Base-by-base conservation (phyloP, 2,797 vertebrate species). In the Pantherophis alleghaniensis region DNA sequence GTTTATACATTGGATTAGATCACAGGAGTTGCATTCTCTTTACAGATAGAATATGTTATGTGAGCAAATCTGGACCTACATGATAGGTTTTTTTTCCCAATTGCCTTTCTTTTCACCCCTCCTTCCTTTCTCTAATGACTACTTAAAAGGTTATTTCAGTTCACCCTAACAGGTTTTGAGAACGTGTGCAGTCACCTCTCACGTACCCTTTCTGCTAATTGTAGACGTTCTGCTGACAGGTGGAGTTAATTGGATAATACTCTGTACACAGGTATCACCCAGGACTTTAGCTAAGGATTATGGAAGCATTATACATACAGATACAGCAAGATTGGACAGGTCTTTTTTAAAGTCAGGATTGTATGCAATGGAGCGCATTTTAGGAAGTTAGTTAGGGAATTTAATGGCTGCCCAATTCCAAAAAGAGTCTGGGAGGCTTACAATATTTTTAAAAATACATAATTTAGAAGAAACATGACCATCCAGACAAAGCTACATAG, bases 1-100 rank as follows among this genome's bases (percentile, higher is more conserved):
- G 74, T 94, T 74, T 92, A 18, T 24, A 59, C 59, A 90, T 92
- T 95, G 18, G 32, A 9, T 93, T 87, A 91, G 57, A 89, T 95
- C 95, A 79, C 20, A 20, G 87, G 87, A 47, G 42, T 91, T 7
- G 18, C 90, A 47, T 57, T 56, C 10, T 57, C 55, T 56, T 56
- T 88, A 12, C 24, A 47, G 74, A 42, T 11, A 79, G 20, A 79
- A 83, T 83, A 42, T 83, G 37, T 22, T 83, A 47, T 24, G 74
- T 83, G 37, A 0, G 4, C 3, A 83, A 20, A 83, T 83, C 74
- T 83, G 37, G 20, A 24, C 37, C 20, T 20, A 83, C 74, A 83
- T 47, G 16, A 20, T 74, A 32, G n/a, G 7, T 2, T 11, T 47
- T 79, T 47, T 79, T 11, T 22, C 74, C 20, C 20, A 83, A 22